A percentile compares a stretch with the other conserved stretches of the same genome.
Evolutionary conservation across 1,140 invertebrate genomes (phyloP).

Genomic region (Brachionus rubens): DNA sequence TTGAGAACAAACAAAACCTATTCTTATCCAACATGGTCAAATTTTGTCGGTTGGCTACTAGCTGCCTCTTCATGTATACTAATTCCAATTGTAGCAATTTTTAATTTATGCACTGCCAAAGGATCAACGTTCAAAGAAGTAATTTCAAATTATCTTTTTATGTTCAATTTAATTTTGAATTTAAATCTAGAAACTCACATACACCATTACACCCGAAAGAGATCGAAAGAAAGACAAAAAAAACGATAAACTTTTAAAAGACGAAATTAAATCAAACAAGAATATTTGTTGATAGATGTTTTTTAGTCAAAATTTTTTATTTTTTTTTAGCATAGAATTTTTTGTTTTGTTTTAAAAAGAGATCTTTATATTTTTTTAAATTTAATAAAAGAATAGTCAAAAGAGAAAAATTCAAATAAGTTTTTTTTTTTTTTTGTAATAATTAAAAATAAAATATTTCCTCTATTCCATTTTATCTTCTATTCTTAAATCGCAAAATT

Average conservation of each 20-base stretch:
- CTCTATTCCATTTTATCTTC: too few species aligned
- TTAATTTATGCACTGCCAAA: conserved; percentile 65
- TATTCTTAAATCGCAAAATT: neutral
- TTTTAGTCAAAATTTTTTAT: neutral
- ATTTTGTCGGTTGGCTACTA: conserved; percentile 70
- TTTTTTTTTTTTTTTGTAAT: conserved; percentile 9
- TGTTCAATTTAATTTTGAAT: neutral
- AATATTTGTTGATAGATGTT: neutral
- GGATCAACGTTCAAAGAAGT: conserved; percentile 52
- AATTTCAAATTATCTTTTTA: neutral
- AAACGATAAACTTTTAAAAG: neutral
- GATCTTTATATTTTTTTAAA: too few species aligned
- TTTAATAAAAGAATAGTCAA: too few species aligned
- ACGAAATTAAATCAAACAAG: neutral
- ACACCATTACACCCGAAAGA: conserved; percentile 14
- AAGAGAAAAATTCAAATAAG: neutral
- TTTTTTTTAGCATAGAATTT: conserved; percentile 42
- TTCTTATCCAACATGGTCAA: conserved; percentile 70
- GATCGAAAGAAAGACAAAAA: neutral
- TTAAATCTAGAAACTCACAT: neutral
- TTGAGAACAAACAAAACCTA: conserved; percentile 14
- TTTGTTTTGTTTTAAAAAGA: conserved; percentile 27
- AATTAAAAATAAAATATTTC: too few species aligned
- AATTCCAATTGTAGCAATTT: conserved; percentile 64
- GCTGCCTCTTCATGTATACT: conserved; percentile 65